These are phyloP conservation scores for Dynastes tityus DNA, from an alignment of 2,888 invertebrate genomes.

Conservation along the genomic window DNA sequence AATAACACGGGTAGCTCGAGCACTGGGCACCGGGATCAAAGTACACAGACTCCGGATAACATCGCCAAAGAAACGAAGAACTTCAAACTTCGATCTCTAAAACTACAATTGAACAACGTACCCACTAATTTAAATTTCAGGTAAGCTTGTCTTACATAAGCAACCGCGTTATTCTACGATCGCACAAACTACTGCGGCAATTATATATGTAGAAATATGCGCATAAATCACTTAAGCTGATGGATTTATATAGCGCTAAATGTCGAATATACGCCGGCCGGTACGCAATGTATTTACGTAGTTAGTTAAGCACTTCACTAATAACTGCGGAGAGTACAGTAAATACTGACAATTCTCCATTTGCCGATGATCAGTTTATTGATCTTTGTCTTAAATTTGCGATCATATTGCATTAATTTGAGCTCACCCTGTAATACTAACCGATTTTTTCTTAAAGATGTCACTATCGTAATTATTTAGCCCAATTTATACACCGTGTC, in stretches of 20 bases:
- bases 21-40: constrained; percentile 75
- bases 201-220: constrained; percentile 28
- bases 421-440: too few relatives aligned
- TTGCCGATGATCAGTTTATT: too few relatives aligned
- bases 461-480: too few relatives aligned
- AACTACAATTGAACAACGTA: constrained; percentile 77
- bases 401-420: too few relatives aligned
- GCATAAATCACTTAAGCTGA: constrained; percentile 24
- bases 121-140: constrained; percentile 77
- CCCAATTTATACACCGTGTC: too few relatives aligned
- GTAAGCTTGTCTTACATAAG: constrained; percentile 62
- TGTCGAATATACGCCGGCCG: neutral
- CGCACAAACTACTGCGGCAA: neutral
- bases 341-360: too few relatives aligned
- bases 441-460: too few relatives aligned
- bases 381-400: too few relatives aligned
- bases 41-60: constrained; percentile 82
- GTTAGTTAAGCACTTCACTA: neutral
- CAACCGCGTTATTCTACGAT: neutral
- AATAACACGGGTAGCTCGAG: constrained; percentile 59
- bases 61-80: constrained; percentile 80
- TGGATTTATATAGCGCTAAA: neutral
- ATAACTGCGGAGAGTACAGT: too few relatives aligned
- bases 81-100: constrained; percentile 74
- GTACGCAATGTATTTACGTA: neutral